Base-by-base conservation (phyloP, 1,140 invertebrate species). In the Cephus cinctus region DNA sequence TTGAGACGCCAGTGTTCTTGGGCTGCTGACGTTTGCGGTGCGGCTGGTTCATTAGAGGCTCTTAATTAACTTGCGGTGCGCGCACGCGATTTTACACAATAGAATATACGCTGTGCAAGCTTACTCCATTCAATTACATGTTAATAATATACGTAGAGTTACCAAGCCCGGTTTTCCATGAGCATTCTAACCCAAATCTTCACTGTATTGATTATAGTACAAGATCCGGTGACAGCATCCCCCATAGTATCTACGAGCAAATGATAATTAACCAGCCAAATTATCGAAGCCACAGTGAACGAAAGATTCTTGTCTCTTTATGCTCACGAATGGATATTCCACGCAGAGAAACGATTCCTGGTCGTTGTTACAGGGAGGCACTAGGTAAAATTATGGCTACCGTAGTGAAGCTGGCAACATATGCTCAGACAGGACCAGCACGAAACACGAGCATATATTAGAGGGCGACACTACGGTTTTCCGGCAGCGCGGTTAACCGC, bases 1-100 rank as follows among this genome's bases (percentile, higher is more conserved):
- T 73, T 67, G 70, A 75, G 72, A 72, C 61, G 70, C 61, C 59
- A 63, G 63, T 57, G 63, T 65, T 63, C 68, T 59, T 61, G 53
- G 57, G 61, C 61, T 55, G 59, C 41, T 66, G 61, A 64, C 66
- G 65, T 73, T 73, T 68, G 66, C 61, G 63, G 63, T 56, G 59
- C 61, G 66, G 70, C 66, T 71, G 70, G 59, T 73, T 73, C 70
- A 71, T 73, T 71, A 71, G 70, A 73, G 61, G 65, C 66, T 71
- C 69, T 73, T 73, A 73, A 73, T 73, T 73, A 71, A 71, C 69
- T 71, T 68, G 69, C 67, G 67, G 61, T n/a, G n/a, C 50, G 67
- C 64, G 65, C 70, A 69, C 67, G 69, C 70, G 69, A 73, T 66
- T 71, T 67, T 58, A 61, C 56, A 73, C 69, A 73, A 73, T 73